A percentile compares a stretch with the other conserved stretches of the same genome.
Conservation (phyloP, 2,113 vertebrate species). For the Erpornis zantholeuca region DNA sequence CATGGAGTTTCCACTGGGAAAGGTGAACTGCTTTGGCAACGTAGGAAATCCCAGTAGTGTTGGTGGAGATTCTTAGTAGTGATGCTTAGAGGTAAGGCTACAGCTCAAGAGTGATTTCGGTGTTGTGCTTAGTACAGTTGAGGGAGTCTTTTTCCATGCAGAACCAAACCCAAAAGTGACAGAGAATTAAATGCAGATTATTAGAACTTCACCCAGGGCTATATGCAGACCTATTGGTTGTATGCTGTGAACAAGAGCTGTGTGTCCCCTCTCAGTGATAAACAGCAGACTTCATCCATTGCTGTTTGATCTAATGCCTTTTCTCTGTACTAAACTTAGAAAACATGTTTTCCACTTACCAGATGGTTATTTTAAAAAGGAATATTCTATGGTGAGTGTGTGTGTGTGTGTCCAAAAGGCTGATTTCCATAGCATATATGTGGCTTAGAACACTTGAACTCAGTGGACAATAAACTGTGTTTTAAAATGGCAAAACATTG, state of each 20-base stretch:
- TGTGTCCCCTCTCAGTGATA: not conserved
- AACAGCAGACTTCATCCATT: not conserved
- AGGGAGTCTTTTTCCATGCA: not conserved
- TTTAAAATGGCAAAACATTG: not conserved
- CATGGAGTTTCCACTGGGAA: not conserved
- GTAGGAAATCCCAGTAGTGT: not conserved
- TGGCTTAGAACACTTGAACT: not conserved
- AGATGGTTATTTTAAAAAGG: not conserved
- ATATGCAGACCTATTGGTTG: not conserved
- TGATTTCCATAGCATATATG: not conserved
- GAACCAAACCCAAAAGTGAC: not conserved
- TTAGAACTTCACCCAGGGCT: not conserved
- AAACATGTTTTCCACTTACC: not conserved
- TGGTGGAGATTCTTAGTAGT: not conserved
- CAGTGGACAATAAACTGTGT: not conserved
- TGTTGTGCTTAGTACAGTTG: not conserved
- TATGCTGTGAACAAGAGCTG: not conserved
- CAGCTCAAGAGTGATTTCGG: not conserved
- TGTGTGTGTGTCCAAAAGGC: not conserved
- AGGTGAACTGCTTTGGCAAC: not conserved
- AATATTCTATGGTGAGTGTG: not conserved
- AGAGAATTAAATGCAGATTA: not conserved
- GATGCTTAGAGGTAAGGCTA: not conserved
- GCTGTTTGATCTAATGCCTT: not conserved
- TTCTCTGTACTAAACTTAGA: not conserved